Evolutionary conservation across 2,888 invertebrate species (phyloP), one percentile per base, ranked within the genome.

Genomic region (Epinotia brunnichana): DNA sequence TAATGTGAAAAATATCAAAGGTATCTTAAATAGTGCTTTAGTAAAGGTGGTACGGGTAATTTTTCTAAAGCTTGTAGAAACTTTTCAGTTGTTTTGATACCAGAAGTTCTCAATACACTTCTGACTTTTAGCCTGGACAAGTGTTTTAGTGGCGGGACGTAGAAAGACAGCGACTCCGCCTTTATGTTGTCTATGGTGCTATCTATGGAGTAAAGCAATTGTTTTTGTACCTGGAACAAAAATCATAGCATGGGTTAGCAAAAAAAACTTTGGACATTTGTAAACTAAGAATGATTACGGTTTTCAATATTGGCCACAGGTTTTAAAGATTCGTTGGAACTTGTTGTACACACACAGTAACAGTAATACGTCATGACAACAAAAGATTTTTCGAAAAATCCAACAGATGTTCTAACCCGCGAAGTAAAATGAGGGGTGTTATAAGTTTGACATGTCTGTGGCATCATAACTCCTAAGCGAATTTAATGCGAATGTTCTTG

Each of bases 21-120:
- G 76, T 88, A 92, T 67, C 87, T 83, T 73, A 92, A 77, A 80
- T 90, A 93, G 4, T 83, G 77, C 80, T 83, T 85, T 41, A 91
- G 78, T 56, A 82, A 60, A 19, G 54, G 74, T 57, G 92, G 92
- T 77, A 92, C 63, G 53, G 84, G 85, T 53, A 92, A 78, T 51
- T 64, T 73, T 15, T 86, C 77, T 11, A 93, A 73, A 54, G 80
- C 75, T 68, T 81, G 74, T n/a, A 89, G 68, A 77, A 87, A 91
- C 54, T 85, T 75, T 74, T 81, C 78, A 4, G 88, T 88, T 9
- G 87, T 78, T 68, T 78, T 85, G 2, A 82, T 74, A 17, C 80
- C 76, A 2, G 74, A 79, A 35, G 77, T 71, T 74, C 86, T 84
- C 51, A 91, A 72, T 17, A 76, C 60, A 24, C 78, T 81, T 59